phyloP scores from a whole-genome alignment of 2,113 vertebrate species.

The Pedionomus torquatus region DNA sequence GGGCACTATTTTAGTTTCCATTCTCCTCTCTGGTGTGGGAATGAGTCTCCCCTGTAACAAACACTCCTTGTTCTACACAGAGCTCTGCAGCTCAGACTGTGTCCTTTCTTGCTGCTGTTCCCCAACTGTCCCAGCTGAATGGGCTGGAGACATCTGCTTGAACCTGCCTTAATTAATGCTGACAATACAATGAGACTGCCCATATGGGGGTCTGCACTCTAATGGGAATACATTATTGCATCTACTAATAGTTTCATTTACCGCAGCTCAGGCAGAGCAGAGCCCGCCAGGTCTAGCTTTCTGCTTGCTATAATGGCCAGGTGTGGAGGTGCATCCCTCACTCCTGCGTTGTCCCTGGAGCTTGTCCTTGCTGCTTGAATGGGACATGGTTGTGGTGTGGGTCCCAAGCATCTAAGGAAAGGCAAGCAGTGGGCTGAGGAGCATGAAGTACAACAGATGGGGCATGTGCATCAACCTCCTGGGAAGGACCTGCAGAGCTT shows the following conservation, averaged over 20 bases:
- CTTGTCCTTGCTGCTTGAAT: not conserved
- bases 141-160: not conserved
- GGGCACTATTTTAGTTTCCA: slow-evolving; percentile 52
- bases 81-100: not conserved
- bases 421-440: not conserved
- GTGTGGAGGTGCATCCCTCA: rapidly evolving
- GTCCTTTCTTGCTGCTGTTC: not conserved
- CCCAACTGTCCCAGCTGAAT: not conserved
- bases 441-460: rapidly evolving
- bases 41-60: slow-evolving; percentile 54
- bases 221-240: not conserved
- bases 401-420: not conserved
- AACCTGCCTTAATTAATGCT: slow-evolving; percentile 31
- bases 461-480: rapidly evolving
- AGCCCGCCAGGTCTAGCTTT: not conserved
- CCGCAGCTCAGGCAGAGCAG: not conserved
- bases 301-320: not conserved
- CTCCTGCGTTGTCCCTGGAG: not conserved
- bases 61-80: slow-evolving; percentile 44
- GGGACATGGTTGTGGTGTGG: not conserved
- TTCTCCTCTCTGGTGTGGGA: slow-evolving; percentile 61
- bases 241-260: not conserved
- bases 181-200: slow-evolving; percentile 8
- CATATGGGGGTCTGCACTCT: not conserved
- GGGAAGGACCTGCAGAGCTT: not conserved